These are phyloP conservation scores for Lithophane socia DNA, from an alignment of 2,888 invertebrate species.

Conservation along the genomic window DNA sequence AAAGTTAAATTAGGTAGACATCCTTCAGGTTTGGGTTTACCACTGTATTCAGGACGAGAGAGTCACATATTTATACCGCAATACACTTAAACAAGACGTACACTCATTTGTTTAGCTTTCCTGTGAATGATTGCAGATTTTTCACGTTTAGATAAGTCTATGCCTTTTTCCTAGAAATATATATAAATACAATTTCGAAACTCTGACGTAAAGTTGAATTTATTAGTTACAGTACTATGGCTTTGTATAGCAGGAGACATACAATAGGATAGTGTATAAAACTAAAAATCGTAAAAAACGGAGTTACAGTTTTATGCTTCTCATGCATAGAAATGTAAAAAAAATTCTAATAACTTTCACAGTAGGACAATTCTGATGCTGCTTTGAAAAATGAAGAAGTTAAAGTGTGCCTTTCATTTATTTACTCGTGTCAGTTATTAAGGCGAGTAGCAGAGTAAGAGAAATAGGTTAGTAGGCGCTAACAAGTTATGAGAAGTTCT, in stretches of 20 bases:
- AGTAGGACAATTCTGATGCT: constrained; percentile 15
- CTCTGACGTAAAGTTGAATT: too few species aligned
- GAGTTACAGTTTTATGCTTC: too few species aligned
- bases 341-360: constrained; percentile 21
- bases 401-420: constrained; percentile 46
- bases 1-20: constrained; percentile 58
- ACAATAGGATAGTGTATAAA: too few species aligned
- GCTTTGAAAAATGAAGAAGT: constrained; percentile 33
- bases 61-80: constrained; percentile 46
- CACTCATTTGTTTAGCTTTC: constrained; percentile 29
- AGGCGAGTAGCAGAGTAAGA: constrained; percentile 47
- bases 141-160: too few species aligned
- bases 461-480: constrained; percentile 59
- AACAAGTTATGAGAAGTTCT: constrained; percentile 56
- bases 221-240: too few species aligned
- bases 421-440: constrained; percentile 45
- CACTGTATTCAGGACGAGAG: constrained; percentile 35
- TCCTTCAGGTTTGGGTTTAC: constrained; percentile 47
- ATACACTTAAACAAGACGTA: constrained; percentile 31
- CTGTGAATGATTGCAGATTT: constrained; percentile 5
- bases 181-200: too few species aligned
- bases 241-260: too few species aligned
- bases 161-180: too few species aligned
- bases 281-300: too few species aligned
- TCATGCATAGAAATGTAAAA: background rate